A percentile compares a stretch with the other conserved stretches of the same genome.
These are phyloP conservation scores for Esperia sulphurella DNA, from an alignment of 2,888 invertebrate species.

Conservation along the genomic window DNA sequence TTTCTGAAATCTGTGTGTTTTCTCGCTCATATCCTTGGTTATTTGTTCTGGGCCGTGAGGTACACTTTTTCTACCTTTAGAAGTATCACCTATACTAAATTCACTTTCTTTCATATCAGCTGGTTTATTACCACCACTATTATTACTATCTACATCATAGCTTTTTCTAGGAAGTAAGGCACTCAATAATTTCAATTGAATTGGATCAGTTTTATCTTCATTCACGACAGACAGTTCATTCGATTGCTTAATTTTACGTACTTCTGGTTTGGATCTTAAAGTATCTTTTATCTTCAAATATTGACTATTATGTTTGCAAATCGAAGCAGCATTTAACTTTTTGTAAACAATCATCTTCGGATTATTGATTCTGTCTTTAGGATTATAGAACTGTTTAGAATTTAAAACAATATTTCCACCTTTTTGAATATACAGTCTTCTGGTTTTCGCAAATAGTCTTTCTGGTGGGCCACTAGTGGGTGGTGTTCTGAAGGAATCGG, in stretches of 20 bases:
- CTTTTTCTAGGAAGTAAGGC: conserved; percentile 23
- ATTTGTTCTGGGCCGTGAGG: conserved; percentile 32
- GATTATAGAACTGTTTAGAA: not conserved
- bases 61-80: conserved; percentile 8
- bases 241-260: not conserved
- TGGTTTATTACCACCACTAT: conserved; percentile 26
- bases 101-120: not conserved
- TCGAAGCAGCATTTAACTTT: not conserved
- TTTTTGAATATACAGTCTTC: conserved; percentile 1
- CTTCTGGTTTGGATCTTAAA: not conserved
- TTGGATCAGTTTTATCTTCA: conserved; percentile 8
- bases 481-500: not conserved
- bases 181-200: conserved; percentile 29
- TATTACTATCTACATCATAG: conserved; percentile 10
- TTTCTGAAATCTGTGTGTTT: not conserved
- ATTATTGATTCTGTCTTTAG: not conserved
- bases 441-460: conserved; percentile 4
- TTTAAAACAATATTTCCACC: not conserved
- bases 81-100: not conserved
- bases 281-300: not conserved
- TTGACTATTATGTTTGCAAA: not conserved
- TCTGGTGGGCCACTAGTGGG: conserved; percentile 10
- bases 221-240: not conserved
- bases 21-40: not conserved
- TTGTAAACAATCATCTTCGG: not conserved